These are phyloP conservation scores for Gonioctena quinquepunctata DNA, from an alignment of 1,140 invertebrate species.

Conservation along the genomic window DNA sequence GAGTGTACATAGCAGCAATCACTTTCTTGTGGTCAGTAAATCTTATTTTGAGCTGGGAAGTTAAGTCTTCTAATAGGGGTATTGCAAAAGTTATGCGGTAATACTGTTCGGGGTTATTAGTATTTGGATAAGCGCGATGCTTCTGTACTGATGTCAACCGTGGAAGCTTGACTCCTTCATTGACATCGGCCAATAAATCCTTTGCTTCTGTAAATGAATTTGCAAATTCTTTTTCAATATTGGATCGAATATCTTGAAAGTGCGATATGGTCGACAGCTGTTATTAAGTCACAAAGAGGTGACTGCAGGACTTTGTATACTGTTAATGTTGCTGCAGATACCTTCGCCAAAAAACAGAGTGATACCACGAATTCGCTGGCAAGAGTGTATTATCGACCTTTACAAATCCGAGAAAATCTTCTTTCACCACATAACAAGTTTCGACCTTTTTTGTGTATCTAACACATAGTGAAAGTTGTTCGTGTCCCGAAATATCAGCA, in stretches of 20 bases:
- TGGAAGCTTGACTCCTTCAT: too few species aligned
- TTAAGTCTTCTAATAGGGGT: too few species aligned
- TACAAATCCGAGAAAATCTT: conserved; percentile 19
- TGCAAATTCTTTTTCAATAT: too few species aligned
- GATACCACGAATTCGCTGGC: not conserved
- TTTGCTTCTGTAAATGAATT: too few species aligned
- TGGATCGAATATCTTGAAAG: too few species aligned
- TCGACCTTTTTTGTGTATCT: conserved; percentile 2
- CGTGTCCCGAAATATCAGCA: conserved; percentile 9
- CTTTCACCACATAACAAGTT: not conserved
- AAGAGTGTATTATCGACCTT: not conserved
- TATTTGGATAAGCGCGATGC: not conserved
- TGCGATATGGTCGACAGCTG: not conserved
- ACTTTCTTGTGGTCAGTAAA: too few species aligned
- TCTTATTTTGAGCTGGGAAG: too few species aligned
- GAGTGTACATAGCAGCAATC: too few species aligned
- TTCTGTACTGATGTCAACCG: too few species aligned
- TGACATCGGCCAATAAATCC: too few species aligned
- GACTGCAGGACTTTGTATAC: not conserved
- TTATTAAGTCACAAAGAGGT: not conserved
- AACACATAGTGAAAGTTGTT: conserved; percentile 24
- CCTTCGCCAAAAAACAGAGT: not conserved
- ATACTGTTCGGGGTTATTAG: too few species aligned
- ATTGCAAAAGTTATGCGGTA: too few species aligned
- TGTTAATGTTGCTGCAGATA: not conserved